A percentile compares a stretch with the other conserved stretches of the same genome.
phyloP scores from a whole-genome alignment of 2,797 vertebrate genomes.

The Simalia tracyae region DNA sequence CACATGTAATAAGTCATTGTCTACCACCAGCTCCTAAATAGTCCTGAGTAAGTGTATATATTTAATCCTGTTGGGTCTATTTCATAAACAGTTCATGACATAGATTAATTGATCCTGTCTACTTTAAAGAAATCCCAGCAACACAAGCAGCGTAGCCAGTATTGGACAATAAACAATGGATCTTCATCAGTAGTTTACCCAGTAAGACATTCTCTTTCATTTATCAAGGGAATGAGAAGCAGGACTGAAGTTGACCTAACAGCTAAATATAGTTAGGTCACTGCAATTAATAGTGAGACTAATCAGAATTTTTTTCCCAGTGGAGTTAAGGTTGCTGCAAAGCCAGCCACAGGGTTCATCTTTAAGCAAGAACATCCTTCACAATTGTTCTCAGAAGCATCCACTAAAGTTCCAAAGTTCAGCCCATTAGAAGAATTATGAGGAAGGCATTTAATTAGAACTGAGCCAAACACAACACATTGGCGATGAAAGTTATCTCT shows the following conservation, averaged over 20 bases:
- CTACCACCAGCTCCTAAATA: neutral
- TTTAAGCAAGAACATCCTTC: constrained; percentile 3
- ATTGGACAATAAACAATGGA: constrained; percentile 31
- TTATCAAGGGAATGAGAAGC: constrained; percentile 7
- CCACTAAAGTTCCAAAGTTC: constrained; percentile 1
- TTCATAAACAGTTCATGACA: constrained; percentile 21
- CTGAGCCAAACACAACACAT: neutral
- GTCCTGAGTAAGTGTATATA: neutral
- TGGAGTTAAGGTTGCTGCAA: constrained; percentile 1
- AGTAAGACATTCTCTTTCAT: neutral
- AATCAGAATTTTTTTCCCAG: neutral
- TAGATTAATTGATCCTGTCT: constrained; percentile 37
- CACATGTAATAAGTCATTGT: neutral
- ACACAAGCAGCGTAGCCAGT: constrained; percentile 1
- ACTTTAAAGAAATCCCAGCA: constrained; percentile 5
- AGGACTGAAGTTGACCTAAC: neutral
- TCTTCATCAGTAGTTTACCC: constrained; percentile 28
- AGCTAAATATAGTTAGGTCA: constrained; percentile 26
- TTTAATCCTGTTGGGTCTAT: constrained; percentile 26
- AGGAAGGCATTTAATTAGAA: neutral
- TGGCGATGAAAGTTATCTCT: neutral
- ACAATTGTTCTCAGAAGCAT: neutral
- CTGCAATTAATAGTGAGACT: constrained; percentile 8
- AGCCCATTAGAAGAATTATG: neutral
- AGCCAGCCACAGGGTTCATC: neutral